Base-by-base conservation (phyloP, 2,797 vertebrate genomes). In the Balearica regulorum region DNA sequence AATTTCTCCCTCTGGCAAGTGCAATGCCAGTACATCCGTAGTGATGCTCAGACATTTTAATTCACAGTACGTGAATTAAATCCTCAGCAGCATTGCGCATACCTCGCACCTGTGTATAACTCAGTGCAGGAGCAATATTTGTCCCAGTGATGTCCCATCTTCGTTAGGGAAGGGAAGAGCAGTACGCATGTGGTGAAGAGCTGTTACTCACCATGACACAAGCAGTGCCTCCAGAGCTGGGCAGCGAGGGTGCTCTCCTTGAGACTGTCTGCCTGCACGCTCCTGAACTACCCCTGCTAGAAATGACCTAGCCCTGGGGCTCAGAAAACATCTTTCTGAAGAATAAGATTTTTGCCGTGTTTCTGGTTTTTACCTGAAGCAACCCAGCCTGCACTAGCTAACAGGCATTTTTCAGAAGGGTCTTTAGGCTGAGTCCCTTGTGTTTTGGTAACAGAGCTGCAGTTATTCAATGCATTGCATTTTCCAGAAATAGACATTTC, bases 121-220 rank as follows among this genome's bases (percentile, higher is more conserved):
- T 44, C 24, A 29, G 26, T 26, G 39, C 70, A 72, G 66, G 44
- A 86, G 16, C 43, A 37, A 13, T 22, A 5, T 24, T n/a, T 54
- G 26, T 54, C 39, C 35, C 54, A 19, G 1, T 29, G 51, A n/a
- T 28, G 31, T 37, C 49, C 65, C 5, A 0, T n/a, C 37, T n/a
- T 64, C 2, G 0, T 43, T 24, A 46, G 33, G 33, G 25, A 12
- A 84, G 29, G 8, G 11, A 89, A 33, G 29, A 4, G 66, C 41
- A 25, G 41, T 5, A 43, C 0, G 1, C 7, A 7, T 20, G 4
- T 5, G 20, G 28, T 21, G 31, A 26, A 58, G 49, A 79, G n/a
- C 39, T 5, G 1, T 58, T 15, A 5, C 18, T 43, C 37, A 22
- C 46, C 29, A 19, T 0, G 0, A 43, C 46, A 39, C 0, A 0